Base-by-base conservation (phyloP, 2,888 invertebrate species). In the Chaetoderma sp. region DNA sequence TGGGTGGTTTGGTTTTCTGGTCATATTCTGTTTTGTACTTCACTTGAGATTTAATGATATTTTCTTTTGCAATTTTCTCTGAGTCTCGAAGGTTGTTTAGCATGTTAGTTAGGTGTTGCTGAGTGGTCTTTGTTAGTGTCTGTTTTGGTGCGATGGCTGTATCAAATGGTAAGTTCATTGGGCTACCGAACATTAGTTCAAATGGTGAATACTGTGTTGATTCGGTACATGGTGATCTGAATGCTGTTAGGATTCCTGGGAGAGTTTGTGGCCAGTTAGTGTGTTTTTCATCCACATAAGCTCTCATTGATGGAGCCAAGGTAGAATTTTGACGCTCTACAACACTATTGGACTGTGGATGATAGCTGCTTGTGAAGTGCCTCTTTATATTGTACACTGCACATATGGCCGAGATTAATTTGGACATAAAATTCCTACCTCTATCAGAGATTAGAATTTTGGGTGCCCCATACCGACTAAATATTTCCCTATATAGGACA, bases 101-200 rank as follows among this genome's bases (percentile, higher is more conserved):
- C 13, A 70, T 59, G 2, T 50, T 32, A 27, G 55, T 27, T 16
- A 70, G 28, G 50, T 67, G 65, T 39, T 50, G 27, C 36, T 70
- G 63, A 32, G 36, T 49, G 33, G 42, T 65, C 8, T 60, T 61
- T n/a, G 54, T 56, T 44, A 50, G 30, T 13, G 58, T 63, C 13
- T 47, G 18, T 18, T 49, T 63, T 21, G 67, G 67, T 18, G 54
- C 23, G n/a, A n/a, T n/a, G n/a, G n/a, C n/a, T n/a, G n/a, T n/a
- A n/a, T n/a, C n/a, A n/a, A n/a, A n/a, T n/a, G 71, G 71, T 10
- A 71, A 28, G 10, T 60, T 21, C 28, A 59, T 60, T 42, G 68
- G 63, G 28, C 65, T 36, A 4, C 71, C 71, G 60, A 65, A 68
- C 63, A 70, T 23, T 8, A 68, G 58, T 50, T 60, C 63, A 28